Base-by-base conservation (phyloP, 1,140 invertebrate species). In the Drosophila eugracilis region DNA sequence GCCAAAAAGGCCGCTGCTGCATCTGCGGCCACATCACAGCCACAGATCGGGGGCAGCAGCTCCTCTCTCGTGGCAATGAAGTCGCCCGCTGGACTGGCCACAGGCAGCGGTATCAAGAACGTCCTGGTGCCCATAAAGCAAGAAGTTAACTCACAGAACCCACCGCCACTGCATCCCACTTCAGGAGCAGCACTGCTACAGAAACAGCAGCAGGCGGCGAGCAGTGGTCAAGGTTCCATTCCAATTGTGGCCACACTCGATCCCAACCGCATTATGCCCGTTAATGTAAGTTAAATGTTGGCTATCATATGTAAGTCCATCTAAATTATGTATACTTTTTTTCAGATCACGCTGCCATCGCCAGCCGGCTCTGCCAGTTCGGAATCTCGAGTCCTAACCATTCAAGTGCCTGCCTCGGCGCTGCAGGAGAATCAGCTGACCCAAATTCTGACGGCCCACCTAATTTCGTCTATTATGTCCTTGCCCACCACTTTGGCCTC, bases 401-500 rank as follows among this genome's bases (percentile, higher is more conserved):
- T 97, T 89, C 95, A 97, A 91, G 96, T 97, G 79, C 96, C 96
- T 73, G 96, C 96, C 24, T 95, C 96, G 14, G 95, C 96, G 21
- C 93, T 97, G 47, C 95, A 96, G 92, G 94, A 95, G 91, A 94
- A 94, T 86, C 93, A 94, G 77, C 77, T 94, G 19, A 94, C 94
- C 62, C 93, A 92, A 69, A 92, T 92, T 49, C 93, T 97, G 52
- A 96, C 96, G 17, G 96, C 96, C 22, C 96, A 96, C 22, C 94
- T 97, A 28, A 97, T 97, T 67, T 95, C 96, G 83, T 96, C 96
- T 1, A 97, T 96, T 41, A 96, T 97, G 94, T 94, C 94, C 77
- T 93, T 97, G 65, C 96, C 96, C 22, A 94, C 95, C 55, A 94
- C 94, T 28, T 90, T 96, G 80, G 96, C 97, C 45, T 95, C 96